Conservation (phyloP, 2,113 vertebrate species). For the Salvelinus namaycush region DNA sequence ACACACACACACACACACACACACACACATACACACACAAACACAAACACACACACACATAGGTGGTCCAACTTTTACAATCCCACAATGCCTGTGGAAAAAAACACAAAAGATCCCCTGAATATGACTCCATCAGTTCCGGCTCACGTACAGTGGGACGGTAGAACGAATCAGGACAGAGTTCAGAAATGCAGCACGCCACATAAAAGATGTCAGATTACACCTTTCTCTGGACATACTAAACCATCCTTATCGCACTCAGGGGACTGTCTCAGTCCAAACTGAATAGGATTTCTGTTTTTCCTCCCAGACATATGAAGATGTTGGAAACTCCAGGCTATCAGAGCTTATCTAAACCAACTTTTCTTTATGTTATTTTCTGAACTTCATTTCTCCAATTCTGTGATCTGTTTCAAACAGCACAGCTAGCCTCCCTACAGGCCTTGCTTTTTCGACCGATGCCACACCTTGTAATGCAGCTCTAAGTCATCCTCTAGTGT, state of each 20-base stretch:
- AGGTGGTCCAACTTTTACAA: constrained; percentile 24
- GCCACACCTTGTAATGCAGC: neutral
- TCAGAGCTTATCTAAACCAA: neutral
- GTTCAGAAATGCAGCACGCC: constrained; percentile 28
- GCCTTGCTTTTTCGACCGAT: neutral
- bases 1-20: no score
- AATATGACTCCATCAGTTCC: constrained; percentile 11
- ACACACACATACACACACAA: no score
- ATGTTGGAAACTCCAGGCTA: neutral
- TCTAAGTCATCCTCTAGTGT: constrained; percentile 9
- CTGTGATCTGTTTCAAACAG: constrained; percentile 12
- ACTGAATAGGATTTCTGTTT: constrained; percentile 5
- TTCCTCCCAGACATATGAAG: constrained; percentile 13
- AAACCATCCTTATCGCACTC: constrained; percentile 22
- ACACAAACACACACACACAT: no score
- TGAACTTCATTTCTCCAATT: neutral
- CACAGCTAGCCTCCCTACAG: neutral
- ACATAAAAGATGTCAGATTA: constrained; percentile 37
- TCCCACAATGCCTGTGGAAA: constrained; percentile 23
- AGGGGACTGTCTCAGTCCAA: constrained; percentile 20
- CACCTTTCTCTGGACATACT: constrained; percentile 17
- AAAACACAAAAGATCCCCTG: constrained; percentile 19
- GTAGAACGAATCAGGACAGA: neutral
- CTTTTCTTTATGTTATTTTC: neutral
- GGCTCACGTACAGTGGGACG: neutral